Conservation (phyloP, 2,113 vertebrate genomes). For the Notarius quadriscutis region DNA sequence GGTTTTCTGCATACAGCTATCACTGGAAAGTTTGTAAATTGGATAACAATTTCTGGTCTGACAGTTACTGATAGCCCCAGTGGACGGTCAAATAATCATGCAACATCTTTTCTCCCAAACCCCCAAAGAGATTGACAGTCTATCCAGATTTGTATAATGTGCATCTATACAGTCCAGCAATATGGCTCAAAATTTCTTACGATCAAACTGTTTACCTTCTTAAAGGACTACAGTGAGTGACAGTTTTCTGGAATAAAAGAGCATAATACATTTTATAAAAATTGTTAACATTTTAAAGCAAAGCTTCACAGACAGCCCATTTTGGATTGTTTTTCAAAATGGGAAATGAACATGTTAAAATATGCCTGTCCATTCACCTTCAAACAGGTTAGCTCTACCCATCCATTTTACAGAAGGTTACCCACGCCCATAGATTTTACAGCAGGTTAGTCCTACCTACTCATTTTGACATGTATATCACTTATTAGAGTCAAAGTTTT, state of each 20-base stretch:
- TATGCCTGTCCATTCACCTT: background rate
- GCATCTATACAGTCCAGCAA: background rate
- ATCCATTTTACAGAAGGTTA: background rate
- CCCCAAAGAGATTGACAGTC: background rate
- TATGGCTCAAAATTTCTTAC: background rate
- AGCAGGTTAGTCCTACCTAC: background rate
- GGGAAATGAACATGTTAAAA: background rate
- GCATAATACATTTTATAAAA: background rate
- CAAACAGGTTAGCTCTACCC: background rate
- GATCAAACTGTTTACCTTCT: background rate
- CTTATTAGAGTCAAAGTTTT: background rate
- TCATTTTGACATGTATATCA: background rate
- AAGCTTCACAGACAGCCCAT: background rate
- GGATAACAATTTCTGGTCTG: background rate
- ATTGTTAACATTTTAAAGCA: background rate
- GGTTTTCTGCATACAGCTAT: background rate
- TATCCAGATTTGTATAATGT: background rate
- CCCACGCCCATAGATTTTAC: background rate
- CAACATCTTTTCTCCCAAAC: no score
- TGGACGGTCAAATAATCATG: background rate
- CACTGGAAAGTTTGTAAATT: background rate
- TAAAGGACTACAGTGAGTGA: background rate
- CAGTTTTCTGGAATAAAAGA: background rate
- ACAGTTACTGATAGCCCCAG: background rate
- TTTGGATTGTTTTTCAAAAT: background rate